Percentiles rank a stretch among this genome's conserved stretches.
Evolutionary conservation across 2,888 invertebrate species (phyloP).

Genomic region (Euphydryas editha): DNA sequence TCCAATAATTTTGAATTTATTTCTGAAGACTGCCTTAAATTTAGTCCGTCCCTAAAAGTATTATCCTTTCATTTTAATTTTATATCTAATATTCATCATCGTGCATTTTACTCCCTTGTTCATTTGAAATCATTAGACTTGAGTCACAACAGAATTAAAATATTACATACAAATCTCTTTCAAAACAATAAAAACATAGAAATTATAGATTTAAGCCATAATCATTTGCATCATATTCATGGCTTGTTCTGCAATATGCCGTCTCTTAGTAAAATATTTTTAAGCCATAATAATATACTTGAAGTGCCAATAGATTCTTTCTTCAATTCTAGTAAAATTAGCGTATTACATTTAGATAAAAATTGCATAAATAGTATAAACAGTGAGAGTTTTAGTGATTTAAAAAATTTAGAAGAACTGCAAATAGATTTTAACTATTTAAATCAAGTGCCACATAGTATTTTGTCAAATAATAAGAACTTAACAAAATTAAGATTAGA

Average conservation of each 20-base stretch:
- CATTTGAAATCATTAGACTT: conserved; percentile 93
- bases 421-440: conserved; percentile 94
- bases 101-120: conserved; percentile 89
- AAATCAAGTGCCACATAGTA: conserved; percentile 89
- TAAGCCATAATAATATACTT: conserved; percentile 95
- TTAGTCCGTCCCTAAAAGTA: conserved; percentile 91
- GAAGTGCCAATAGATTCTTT: conserved; percentile 93
- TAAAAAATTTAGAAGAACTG: conserved; percentile 90
- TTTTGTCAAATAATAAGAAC: conserved; percentile 89
- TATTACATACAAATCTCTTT: conserved; percentile 90
- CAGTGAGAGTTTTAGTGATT: conserved; percentile 89
- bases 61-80: conserved; percentile 94
- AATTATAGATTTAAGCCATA: conserved; percentile 93
- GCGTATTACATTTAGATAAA: conserved; percentile 92
- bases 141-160: conserved; percentile 93
- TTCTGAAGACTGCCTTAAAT: conserved; percentile 91
- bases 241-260: conserved; percentile 92
- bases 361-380: conserved; percentile 93
- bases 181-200: conserved; percentile 89
- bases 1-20: conserved; percentile 94
- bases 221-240: conserved; percentile 94
- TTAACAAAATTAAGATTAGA: conserved; percentile 92
- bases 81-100: conserved; percentile 90
- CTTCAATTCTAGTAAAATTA: conserved; percentile 89
- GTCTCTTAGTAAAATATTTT: conserved; percentile 90